Base-by-base conservation (phyloP, 2,113 vertebrate species). In the Lampris megalopsis region DNA sequence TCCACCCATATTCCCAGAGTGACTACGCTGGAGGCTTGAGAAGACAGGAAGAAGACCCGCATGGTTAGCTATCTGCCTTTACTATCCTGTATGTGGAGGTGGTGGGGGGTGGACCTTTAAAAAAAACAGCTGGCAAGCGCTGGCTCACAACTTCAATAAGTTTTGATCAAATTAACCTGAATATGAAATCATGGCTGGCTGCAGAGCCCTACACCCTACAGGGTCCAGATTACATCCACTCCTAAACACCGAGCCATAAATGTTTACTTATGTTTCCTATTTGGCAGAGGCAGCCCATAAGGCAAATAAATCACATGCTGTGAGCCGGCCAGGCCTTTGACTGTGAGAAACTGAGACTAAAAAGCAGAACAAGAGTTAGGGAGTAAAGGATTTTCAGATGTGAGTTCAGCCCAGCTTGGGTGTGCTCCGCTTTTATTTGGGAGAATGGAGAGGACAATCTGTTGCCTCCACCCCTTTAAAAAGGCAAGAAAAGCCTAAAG, bases 241-340 rank as follows among this genome's bases (percentile, higher is more conserved):
- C 82, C 75, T 58, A 86, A 93, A 89, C 62, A 70, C 89, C 81
- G 63, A 86, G 88, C 83, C 86, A 87, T 92, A 93, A 94, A 94
- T 93, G 92, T 94, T 94, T 93, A 92, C 91, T 93, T 88, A 92
- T 94, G 92, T 94, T 95, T 95, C 92, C 92, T 93, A 88, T 93
- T 94, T 94, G 90, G 93, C 92, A 88, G 89, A 91, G 91, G 88
- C 90, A 83, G 90, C 87, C 71, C 84, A 85, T 86, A 91, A 92
- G 89, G 86, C 86, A 94, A 94, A 94, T 94, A 95, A 94, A 95
- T 94, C 93, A 92, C 92, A 92, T 88, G 92, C 92, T 91, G 86
- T 84, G 90, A 88, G 90, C 86, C 73, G 80, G 91, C 85, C 87
- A 91, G 89, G 92, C 91, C 90, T 83, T 90, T 59, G 69, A 87